These are phyloP conservation scores for Trachops cirrhosus DNA, from an alignment of 2,797 vertebrate genomes.

Conservation along the genomic window DNA sequence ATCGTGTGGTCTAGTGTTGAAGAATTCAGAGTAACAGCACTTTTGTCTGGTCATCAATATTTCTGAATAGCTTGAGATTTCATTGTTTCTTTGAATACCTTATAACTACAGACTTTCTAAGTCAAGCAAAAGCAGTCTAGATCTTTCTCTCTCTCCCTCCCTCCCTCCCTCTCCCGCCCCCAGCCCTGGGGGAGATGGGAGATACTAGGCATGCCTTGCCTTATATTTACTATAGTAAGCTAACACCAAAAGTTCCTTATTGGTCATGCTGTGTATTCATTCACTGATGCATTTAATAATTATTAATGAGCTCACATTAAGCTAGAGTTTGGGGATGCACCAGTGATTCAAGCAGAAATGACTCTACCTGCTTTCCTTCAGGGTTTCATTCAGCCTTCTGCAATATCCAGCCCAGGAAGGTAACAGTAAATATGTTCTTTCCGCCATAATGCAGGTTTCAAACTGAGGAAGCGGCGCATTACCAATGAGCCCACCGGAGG, in stretches of 20 bases:
- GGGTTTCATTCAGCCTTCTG: background rate
- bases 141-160: background rate
- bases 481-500: slow-evolving; percentile 90
- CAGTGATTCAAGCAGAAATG: background rate
- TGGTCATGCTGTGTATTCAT: background rate
- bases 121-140: background rate
- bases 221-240: background rate
- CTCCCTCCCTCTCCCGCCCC: too few relatives aligned
- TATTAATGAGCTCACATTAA: background rate
- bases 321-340: background rate
- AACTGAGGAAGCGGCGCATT: slow-evolving; percentile 91
- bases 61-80: slow-evolving; percentile 3
- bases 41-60: background rate
- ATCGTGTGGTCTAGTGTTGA: background rate
- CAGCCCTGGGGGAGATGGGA: background rate
- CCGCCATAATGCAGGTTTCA: slow-evolving; percentile 88
- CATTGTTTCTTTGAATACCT: background rate
- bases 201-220: background rate
- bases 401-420: background rate
- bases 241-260: background rate
- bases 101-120: background rate
- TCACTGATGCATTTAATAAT: background rate
- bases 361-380: background rate
- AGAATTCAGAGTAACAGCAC: background rate
- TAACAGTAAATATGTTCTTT: slow-evolving; percentile 34